Evolutionary conservation across 2,113 vertebrate species (phyloP).

Genomic region (Acrocephalus kingi): DNA sequence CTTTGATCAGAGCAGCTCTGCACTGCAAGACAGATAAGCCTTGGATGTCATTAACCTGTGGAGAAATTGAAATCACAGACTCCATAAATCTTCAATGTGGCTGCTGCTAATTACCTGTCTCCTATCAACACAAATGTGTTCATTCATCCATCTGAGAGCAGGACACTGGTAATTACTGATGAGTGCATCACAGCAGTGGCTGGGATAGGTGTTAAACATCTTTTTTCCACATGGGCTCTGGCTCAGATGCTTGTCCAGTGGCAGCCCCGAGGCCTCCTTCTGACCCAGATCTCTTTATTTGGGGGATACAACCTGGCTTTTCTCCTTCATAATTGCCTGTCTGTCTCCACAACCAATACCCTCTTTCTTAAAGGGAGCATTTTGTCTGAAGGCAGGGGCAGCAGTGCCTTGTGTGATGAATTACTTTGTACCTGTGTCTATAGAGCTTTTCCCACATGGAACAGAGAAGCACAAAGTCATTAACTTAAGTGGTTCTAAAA

Average conservation of each 20-base stretch:
- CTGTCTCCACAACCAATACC: not conserved
- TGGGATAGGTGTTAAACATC: not conserved
- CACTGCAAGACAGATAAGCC: not conserved
- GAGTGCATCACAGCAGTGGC: not conserved
- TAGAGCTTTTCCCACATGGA: not conserved
- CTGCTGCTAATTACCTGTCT: not conserved
- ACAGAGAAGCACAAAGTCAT: not conserved
- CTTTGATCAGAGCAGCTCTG: not conserved
- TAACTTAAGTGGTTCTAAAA: not conserved
- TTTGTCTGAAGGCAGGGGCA: not conserved
- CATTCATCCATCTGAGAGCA: not conserved
- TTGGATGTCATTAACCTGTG: not conserved
- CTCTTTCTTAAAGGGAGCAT: not conserved
- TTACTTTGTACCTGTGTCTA: not conserved
- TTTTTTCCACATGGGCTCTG: not conserved
- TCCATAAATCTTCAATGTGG: not conserved
- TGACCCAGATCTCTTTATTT: not conserved
- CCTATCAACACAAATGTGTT: not conserved
- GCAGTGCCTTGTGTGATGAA: not conserved
- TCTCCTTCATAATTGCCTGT: not conserved
- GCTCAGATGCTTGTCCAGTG: rapidly evolving
- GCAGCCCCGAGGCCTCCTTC: not conserved
- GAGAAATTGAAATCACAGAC: not conserved
- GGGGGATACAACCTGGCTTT: not conserved
- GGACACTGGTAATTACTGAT: not conserved